Percentiles rank a stretch among this genome's conserved stretches.
phyloP scores from a whole-genome alignment of 2,797 vertebrate genomes.

The Erethizon dorsatum region DNA sequence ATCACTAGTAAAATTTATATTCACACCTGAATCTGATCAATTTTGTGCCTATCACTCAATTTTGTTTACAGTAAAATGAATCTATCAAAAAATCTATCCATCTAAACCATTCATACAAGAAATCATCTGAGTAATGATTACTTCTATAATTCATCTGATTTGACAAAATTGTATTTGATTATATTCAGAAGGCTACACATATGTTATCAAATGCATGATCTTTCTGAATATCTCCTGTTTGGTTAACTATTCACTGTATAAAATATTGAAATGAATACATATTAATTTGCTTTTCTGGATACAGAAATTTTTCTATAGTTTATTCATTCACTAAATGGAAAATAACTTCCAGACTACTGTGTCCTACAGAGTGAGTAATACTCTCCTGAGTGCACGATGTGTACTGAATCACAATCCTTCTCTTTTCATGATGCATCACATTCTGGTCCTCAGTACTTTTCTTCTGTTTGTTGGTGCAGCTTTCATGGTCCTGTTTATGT shows the following conservation, averaged over 20 bases:
- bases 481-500: background rate
- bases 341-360: background rate
- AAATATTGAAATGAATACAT: background rate
- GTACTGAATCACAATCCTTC: background rate
- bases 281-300: background rate
- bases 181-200: conserved; percentile 14
- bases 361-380: background rate
- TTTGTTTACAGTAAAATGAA: background rate
- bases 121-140: background rate
- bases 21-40: background rate
- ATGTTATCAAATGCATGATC: background rate
- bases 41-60: background rate
- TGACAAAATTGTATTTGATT: background rate
- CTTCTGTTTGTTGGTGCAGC: background rate
- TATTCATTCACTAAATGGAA: background rate
- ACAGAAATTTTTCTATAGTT: background rate
- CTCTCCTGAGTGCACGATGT: background rate
- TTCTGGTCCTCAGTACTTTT: background rate
- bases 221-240: background rate
- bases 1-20: conserved; percentile 1
- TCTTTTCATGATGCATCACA: background rate
- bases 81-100: background rate
- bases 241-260: background rate
- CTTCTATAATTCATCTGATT: background rate
- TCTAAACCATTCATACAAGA: background rate